Evolutionary conservation across 2,113 vertebrate species (phyloP), one percentile per base, ranked within the genome.

Genomic region (Cyanocitta stelleri): DNA sequence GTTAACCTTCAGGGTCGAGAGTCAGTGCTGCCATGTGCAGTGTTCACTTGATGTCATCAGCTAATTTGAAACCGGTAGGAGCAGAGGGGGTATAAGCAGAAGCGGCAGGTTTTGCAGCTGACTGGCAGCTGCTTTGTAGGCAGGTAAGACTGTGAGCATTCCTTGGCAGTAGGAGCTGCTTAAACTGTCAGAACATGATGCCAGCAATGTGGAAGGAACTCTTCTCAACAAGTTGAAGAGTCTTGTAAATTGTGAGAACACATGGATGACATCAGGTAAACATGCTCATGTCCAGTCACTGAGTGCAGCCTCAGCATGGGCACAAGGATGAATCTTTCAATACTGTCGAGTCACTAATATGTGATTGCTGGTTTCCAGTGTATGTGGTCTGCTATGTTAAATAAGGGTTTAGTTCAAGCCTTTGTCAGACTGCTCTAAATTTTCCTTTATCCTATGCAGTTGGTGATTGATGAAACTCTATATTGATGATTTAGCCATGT

Each of bases 281-380:
- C 7, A 1, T 39, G n/a, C 27, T 73, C 7, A 6, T 15, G 29
- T 69, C 24, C 29, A 16, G 56, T 68, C 37, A 51, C 13, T 41
- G 56, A 21, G 26, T 44, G 39, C 33, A 84, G 0, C 35, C 21
- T 83, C 3, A 2, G 6, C 33, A 13, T 68, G 35, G 41, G 7
- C 11, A 11, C 18, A 27, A 76, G 59, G 43, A 44, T 61, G 18
- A 54, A 5, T 55, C 43, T 80, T 80, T 43, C 15, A 41, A 3
- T 69, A 18, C n/a, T 37, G 6, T 17, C 0, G 0, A 35, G 12
- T 80, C 48, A 13, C 29, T 62, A 46, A 17, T 11, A 16, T 6
- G 6, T 61, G 52, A 33, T 79, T 73, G n/a, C 32, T 49, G 62
- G 3, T 54, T 51, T 54, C 46, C 11, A 9, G 5, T 61, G 33